A percentile compares a stretch with the other conserved stretches of the same genome.
These are phyloP conservation scores for Holacanthella duospinosa DNA, from an alignment of 2,888 invertebrate genomes.

Conservation along the genomic window DNA sequence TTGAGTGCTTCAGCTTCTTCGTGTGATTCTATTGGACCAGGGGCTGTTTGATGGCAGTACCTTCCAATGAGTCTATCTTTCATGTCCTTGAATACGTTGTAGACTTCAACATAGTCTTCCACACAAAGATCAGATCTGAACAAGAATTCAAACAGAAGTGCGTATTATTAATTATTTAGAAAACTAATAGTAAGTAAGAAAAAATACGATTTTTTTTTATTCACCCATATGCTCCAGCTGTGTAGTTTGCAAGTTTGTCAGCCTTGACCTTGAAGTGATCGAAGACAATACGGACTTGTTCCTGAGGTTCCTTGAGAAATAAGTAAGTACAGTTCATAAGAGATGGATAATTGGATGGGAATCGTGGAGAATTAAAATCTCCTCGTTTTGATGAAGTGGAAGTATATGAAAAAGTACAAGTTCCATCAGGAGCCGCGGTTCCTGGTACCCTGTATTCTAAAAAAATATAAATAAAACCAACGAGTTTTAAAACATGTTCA, in stretches of 20 bases:
- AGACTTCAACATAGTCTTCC: conserved; percentile 90
- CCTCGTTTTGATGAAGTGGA: conserved; percentile 77
- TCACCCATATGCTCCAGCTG: conserved; percentile 60
- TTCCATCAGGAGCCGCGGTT: conserved; percentile 81
- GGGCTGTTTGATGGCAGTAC: conserved; percentile 76
- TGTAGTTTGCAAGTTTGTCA: conserved; percentile 61
- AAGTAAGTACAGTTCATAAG: conserved; percentile 88
- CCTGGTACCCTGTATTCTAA: conserved; percentile 88
- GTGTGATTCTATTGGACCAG: conserved; percentile 89
- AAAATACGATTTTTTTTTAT: conserved; percentile 23
- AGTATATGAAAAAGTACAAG: conserved; percentile 79
- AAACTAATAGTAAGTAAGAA: conserved; percentile 8
- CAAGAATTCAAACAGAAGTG: background rate
- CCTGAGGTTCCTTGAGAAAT: conserved; percentile 73
- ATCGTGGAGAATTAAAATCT: conserved; percentile 89
- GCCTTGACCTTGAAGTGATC: conserved; percentile 83
- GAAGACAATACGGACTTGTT: conserved; percentile 81
- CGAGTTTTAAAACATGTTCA: background rate
- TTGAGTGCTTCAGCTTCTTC: conserved; percentile 77
- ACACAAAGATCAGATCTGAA: conserved; percentile 54
- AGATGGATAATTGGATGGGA: conserved; percentile 93
- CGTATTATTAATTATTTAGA: background rate
- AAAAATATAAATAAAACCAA: conserved; percentile 38
- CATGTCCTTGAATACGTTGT: conserved; percentile 73
- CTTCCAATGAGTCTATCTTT: conserved; percentile 75